phyloP scores from a whole-genome alignment of 2,113 vertebrate genomes.

The Willisornis vidua region DNA sequence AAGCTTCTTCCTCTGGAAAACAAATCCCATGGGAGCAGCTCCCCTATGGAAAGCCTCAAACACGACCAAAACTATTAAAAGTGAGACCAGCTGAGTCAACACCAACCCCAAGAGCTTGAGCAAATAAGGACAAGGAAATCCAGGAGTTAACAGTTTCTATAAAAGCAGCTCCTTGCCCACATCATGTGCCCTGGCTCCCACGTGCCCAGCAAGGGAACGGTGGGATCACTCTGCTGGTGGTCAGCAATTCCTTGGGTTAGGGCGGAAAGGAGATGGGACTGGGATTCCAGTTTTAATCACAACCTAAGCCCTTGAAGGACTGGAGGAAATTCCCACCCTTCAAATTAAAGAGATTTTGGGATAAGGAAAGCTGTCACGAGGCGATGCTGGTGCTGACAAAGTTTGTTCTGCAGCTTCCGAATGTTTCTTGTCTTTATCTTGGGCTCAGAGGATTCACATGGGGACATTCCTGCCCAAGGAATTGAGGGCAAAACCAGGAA shows the following conservation, averaged over 20 bases:
- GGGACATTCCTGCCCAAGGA: not conserved
- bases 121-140: not conserved
- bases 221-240: rapidly evolving
- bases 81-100: not conserved
- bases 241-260: not conserved
- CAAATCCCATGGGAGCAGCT: not conserved
- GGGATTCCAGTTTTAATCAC: not conserved
- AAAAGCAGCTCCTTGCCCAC: not conserved
- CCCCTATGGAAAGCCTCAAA: not conserved
- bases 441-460: rapidly evolving
- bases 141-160: not conserved
- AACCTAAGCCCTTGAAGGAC: not conserved
- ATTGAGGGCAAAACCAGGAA: not conserved
- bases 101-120: not conserved
- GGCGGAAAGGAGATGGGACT: not conserved
- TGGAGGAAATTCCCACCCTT: not conserved
- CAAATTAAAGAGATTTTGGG: not conserved
- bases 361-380: not conserved
- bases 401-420: not conserved
- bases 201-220: rapidly evolving
- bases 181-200: rapidly evolving
- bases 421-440: too few species aligned
- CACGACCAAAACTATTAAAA: not conserved
- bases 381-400: rapidly evolving
- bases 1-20: not conserved